Evolutionary conservation across 2,888 invertebrate species (phyloP).

Genomic region (Chalcosyrphus nemorum): DNA sequence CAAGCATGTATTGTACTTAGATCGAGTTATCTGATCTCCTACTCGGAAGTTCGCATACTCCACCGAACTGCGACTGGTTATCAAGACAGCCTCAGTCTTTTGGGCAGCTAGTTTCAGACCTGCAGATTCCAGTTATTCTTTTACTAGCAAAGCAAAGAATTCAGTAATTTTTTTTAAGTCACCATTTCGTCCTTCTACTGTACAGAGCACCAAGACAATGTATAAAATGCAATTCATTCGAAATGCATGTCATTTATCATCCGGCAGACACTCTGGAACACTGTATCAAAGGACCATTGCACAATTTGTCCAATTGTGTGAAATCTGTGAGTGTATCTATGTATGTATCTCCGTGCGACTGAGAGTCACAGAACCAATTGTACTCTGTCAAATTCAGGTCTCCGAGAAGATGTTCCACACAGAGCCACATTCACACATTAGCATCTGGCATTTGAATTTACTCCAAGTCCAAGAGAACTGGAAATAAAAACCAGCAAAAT

Average conservation of each 20-base stretch:
- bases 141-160: too few species aligned
- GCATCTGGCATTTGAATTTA: conserved; percentile 46
- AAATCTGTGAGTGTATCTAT: conserved; percentile 39
- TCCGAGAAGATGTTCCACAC: conserved; percentile 21
- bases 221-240: background rate
- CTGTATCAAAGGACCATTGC: conserved; percentile 46
- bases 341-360: background rate
- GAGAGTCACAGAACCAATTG: conserved; percentile 29
- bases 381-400: conserved; percentile 29
- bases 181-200: conserved; percentile 7
- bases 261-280: conserved; percentile 39
- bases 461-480: background rate
- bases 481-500: background rate
- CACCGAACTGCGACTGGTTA: too few species aligned
- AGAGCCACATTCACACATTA: conserved; percentile 11
- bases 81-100: too few species aligned
- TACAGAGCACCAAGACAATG: background rate
- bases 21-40: too few species aligned
- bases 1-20: too few species aligned
- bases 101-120: too few species aligned
- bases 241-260: conserved; percentile 33
- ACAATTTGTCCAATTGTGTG: conserved; percentile 56
- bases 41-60: too few species aligned
- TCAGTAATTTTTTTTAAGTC: background rate
- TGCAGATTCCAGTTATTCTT: too few species aligned